These are phyloP conservation scores for Campoletis raptor DNA, from an alignment of 2,888 invertebrate species.

Conservation along the genomic window DNA sequence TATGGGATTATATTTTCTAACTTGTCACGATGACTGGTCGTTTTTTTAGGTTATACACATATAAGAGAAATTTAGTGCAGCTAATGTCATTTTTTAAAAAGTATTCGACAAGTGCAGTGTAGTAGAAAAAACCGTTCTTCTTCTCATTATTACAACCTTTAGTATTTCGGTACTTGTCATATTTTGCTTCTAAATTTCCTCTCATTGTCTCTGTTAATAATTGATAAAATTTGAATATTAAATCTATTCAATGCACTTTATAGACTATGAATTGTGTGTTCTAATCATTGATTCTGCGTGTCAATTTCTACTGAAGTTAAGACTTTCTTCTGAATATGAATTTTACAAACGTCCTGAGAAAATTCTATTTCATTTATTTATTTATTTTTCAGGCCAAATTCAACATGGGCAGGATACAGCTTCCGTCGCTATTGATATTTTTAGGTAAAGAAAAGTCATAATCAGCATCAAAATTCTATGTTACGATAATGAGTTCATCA, in stretches of 20 bases:
- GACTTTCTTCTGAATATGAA: background rate
- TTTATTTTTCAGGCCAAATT: conserved; percentile 71
- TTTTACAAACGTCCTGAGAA: background rate
- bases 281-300: background rate
- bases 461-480: background rate
- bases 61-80: background rate
- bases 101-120: background rate
- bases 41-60: conserved; percentile 62
- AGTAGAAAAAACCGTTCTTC: background rate
- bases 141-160: background rate
- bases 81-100: background rate
- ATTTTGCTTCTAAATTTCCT: background rate
- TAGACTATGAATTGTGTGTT: background rate
- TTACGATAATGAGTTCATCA: background rate
- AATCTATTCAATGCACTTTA: background rate
- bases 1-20: background rate
- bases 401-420: conserved; percentile 70
- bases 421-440: conserved; percentile 66
- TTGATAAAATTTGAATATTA: background rate
- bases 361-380: background rate
- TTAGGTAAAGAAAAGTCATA: conserved; percentile 71
- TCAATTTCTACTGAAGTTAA: background rate
- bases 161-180: background rate
- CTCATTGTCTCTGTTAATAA: background rate
- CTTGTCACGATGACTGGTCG: background rate